phyloP scores from a whole-genome alignment of 2,797 vertebrate species.

The Oreortyx pictus region DNA sequence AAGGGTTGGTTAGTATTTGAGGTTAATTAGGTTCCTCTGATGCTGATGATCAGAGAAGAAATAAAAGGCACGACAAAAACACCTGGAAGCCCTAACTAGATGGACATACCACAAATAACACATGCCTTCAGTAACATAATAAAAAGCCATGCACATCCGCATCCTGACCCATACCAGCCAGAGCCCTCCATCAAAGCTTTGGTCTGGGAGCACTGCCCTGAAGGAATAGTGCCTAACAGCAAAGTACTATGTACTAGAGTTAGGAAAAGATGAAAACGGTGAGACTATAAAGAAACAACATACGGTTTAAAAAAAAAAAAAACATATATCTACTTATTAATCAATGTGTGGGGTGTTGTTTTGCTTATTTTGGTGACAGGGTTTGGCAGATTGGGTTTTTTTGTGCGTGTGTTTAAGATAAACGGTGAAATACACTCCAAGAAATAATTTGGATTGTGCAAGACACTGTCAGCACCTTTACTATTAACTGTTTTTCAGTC shows the following conservation, averaged over 20 bases:
- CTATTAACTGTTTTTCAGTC: neutral
- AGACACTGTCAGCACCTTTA: neutral
- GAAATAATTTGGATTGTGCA: neutral
- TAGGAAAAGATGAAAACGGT: neutral
- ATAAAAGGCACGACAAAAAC: neutral
- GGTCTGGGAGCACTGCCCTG: neutral
- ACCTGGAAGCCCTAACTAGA: neutral
- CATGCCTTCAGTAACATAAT: neutral
- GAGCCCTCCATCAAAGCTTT: neutral
- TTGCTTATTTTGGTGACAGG: neutral
- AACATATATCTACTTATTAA: neutral
- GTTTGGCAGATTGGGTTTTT: fast-evolving
- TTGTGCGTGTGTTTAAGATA: neutral
- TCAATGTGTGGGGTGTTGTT: neutral
- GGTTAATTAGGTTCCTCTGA: neutral
- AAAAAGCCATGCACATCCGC: fast-evolving
- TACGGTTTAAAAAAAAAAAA: neutral
- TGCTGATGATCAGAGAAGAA: neutral
- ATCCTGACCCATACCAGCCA: fast-evolving
- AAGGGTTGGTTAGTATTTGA: neutral
- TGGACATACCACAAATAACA: fast-evolving
- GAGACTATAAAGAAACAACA: neutral
- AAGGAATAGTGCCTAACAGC: neutral
- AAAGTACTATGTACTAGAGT: neutral
- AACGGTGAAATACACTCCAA: neutral